phyloP scores from a whole-genome alignment of 2,888 invertebrate genomes.

The Noctua janthina region DNA sequence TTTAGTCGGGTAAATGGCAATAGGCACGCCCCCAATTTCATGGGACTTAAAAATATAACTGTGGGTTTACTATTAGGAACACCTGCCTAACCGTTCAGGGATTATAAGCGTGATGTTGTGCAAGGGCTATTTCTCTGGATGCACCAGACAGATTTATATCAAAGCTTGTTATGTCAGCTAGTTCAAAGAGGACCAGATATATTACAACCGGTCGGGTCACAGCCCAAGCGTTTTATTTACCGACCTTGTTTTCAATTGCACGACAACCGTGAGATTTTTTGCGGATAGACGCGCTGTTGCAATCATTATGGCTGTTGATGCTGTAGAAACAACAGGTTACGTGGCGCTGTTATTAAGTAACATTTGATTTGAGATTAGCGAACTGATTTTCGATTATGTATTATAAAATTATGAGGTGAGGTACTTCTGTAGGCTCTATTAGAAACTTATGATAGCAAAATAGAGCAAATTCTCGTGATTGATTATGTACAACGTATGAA shows the following conservation, averaged over 20 bases:
- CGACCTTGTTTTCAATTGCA: slow-evolving; percentile 65
- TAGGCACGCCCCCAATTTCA: background rate
- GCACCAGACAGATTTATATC: slow-evolving; percentile 34
- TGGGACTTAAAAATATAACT: background rate
- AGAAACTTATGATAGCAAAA: background rate
- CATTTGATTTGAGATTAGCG: slow-evolving; percentile 45
- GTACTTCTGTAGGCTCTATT: background rate
- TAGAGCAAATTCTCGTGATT: background rate
- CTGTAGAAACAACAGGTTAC: slow-evolving; percentile 49
- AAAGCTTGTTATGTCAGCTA: slow-evolving; percentile 46
- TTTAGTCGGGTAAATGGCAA: background rate
- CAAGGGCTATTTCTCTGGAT: slow-evolving; percentile 13
- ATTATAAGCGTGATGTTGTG: background rate
- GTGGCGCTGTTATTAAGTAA: slow-evolving; percentile 40
- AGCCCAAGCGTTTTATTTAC: slow-evolving; percentile 51
- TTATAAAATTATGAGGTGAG: slow-evolving; percentile 18
- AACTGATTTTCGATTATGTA: slow-evolving; percentile 8
- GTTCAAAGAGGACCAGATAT: slow-evolving; percentile 50
- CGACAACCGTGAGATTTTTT: slow-evolving; percentile 59
- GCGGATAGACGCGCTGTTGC: slow-evolving; percentile 44
- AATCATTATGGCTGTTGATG: slow-evolving; percentile 39
- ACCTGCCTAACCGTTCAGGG: background rate
- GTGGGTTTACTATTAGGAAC: background rate
- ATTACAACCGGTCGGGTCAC: slow-evolving; percentile 72
- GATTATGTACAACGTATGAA: background rate